Conservation (phyloP, 2,888 invertebrate genomes). For the Philereme vetulata region DNA sequence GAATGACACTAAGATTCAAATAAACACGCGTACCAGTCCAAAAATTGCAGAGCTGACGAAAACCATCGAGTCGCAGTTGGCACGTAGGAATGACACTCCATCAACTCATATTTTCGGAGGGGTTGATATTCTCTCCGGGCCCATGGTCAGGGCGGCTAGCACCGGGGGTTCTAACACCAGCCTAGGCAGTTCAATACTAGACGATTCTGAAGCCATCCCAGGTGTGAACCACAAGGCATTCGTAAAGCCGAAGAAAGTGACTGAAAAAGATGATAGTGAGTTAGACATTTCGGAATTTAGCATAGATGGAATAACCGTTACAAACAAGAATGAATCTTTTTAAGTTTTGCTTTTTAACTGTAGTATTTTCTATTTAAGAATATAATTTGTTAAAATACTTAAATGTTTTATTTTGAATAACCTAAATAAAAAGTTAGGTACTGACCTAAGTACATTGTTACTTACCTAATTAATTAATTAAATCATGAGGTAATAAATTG, state of each 20-base stretch:
- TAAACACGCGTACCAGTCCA: slow-evolving; percentile 77
- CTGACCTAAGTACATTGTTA: too few relatives aligned
- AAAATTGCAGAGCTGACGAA: slow-evolving; percentile 82
- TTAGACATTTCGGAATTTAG: slow-evolving; percentile 75
- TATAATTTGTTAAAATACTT: slow-evolving; percentile 4
- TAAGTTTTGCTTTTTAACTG: slow-evolving; percentile 32
- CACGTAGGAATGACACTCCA: slow-evolving; percentile 64
- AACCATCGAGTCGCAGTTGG: slow-evolving; percentile 82
- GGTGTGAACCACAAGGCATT: slow-evolving; percentile 54
- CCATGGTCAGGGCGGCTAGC: slow-evolving; percentile 54
- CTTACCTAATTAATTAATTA: too few relatives aligned
- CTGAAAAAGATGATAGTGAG: slow-evolving; percentile 72
- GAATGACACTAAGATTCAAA: slow-evolving; percentile 63
- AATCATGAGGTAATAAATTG: too few relatives aligned
- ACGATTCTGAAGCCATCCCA: slow-evolving; percentile 65
- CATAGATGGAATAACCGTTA: slow-evolving; percentile 55
- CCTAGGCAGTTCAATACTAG: slow-evolving; percentile 76
- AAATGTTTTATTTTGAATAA: too few relatives aligned
- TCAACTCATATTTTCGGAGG: slow-evolving; percentile 63
- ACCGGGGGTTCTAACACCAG: slow-evolving; percentile 77
- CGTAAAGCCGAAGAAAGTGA: slow-evolving; percentile 56
- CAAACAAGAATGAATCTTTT: slow-evolving; percentile 60
- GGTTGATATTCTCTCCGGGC: slow-evolving; percentile 63
- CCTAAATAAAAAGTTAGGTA: too few relatives aligned
- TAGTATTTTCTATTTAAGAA: not conserved